phyloP scores from a whole-genome alignment of 2,797 vertebrate genomes.

The Spinus pinus region DNA sequence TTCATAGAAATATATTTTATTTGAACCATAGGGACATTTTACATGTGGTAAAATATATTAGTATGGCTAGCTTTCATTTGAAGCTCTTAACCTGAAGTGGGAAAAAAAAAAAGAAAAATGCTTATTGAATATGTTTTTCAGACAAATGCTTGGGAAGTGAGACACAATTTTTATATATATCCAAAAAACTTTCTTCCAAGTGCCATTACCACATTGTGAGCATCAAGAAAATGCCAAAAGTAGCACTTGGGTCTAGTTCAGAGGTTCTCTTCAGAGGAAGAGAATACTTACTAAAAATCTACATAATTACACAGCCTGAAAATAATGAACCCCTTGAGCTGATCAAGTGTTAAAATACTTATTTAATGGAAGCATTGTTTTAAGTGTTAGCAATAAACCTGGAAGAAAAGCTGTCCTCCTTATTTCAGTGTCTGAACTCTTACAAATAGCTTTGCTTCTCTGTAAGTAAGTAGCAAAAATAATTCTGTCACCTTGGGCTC shows the following conservation, averaged over 20 bases:
- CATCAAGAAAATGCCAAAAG: not conserved
- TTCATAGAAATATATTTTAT: not conserved
- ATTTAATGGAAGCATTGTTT: constrained; percentile 28
- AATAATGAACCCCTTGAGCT: constrained; percentile 32
- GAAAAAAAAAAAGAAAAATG: not conserved
- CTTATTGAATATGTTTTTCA: not conserved
- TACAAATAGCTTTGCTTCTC: not conserved
- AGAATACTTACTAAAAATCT: not conserved
- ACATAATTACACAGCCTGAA: constrained; percentile 13
- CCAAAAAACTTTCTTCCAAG: not conserved
- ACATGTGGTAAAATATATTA: not conserved
- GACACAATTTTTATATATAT: not conserved
- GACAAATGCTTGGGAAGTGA: not conserved
- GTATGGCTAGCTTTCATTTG: not conserved
- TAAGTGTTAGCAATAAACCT: constrained; percentile 32
- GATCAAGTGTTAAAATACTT: constrained; percentile 10
- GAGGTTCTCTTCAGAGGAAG: not conserved
- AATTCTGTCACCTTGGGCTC: constrained; percentile 29
- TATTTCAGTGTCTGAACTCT: not conserved
- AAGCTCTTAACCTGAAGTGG: not conserved
- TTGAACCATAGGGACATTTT: not conserved
- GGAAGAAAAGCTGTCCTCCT: not conserved
- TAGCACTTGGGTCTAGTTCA: not conserved
- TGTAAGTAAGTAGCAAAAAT: constrained; percentile 38
- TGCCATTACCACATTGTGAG: not conserved